phyloP scores from a whole-genome alignment of 1,140 invertebrate species.

The Ooceraea biroi region DNA sequence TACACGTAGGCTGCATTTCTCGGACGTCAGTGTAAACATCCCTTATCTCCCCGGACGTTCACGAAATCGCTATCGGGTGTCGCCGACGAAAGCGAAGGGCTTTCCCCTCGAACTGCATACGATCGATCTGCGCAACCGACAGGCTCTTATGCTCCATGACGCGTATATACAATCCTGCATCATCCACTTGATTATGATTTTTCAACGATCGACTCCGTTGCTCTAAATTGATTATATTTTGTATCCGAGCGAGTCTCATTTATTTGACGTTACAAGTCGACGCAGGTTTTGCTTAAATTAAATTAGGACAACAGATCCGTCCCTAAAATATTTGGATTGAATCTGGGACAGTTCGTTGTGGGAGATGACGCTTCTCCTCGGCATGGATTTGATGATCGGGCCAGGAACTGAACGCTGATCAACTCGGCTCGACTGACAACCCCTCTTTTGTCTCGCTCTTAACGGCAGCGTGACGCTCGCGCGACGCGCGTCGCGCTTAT shows the following conservation, averaged over 20 bases:
- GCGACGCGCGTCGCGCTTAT: conserved; percentile 33
- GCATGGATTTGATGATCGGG: conserved; percentile 26
- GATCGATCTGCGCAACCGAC: background rate
- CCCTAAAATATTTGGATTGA: too few relatives aligned
- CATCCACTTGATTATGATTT: conserved; percentile 35
- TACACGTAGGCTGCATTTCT: conserved; percentile 65
- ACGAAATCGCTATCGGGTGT: conserved; percentile 39
- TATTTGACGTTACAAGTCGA: too few relatives aligned
- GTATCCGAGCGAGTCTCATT: too few relatives aligned
- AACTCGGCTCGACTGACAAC: conserved; percentile 42
- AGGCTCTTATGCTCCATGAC: conserved; percentile 12
- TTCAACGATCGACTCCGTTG: background rate
- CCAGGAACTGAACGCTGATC: conserved; percentile 40
- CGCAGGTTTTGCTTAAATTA: too few relatives aligned
- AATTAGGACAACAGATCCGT: too few relatives aligned
- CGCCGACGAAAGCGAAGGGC: conserved; percentile 21
- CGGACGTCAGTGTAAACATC: conserved; percentile 61
- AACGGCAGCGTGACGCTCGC: background rate
- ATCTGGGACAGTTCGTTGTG: too few relatives aligned
- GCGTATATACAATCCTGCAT: conserved; percentile 26
- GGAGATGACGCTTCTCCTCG: background rate
- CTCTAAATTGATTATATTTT: conserved; percentile 15
- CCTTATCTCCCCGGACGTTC: conserved; percentile 56
- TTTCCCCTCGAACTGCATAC: conserved; percentile 13
- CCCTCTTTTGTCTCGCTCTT: conserved; percentile 31